These are phyloP conservation scores for Himalopsyche japonica DNA, from an alignment of 2,888 invertebrate genomes.

Conservation along the genomic window DNA sequence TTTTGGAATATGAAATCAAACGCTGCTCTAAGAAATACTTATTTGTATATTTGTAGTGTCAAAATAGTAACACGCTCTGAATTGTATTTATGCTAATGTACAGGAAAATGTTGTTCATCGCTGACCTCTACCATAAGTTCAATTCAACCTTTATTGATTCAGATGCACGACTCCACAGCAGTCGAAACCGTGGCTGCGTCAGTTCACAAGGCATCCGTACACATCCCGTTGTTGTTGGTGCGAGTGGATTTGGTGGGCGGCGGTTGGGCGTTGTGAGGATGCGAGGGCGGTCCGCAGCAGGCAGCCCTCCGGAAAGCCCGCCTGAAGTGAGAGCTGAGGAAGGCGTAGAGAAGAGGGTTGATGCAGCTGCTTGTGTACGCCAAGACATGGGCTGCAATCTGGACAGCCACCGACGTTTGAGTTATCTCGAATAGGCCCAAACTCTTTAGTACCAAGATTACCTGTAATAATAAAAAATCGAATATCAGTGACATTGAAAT, in stretches of 20 bases:
- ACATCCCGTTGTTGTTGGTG: constrained; percentile 68
- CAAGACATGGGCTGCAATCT: constrained; percentile 77
- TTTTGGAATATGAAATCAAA: too few relatives aligned
- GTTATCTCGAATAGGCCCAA: constrained; percentile 72
- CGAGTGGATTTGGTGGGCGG: constrained; percentile 70
- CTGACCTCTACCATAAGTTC: too few relatives aligned
- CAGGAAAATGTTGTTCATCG: too few relatives aligned
- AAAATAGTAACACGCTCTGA: too few relatives aligned
- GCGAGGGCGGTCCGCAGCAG: constrained; percentile 36
- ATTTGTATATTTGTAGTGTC: too few relatives aligned
- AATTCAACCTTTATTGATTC: not conserved
- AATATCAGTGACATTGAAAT: not conserved
- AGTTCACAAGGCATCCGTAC: constrained; percentile 52
- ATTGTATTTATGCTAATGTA: too few relatives aligned
- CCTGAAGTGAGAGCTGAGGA: constrained; percentile 91
- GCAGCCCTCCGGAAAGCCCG: constrained; percentile 77
- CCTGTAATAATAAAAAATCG: constrained; percentile 51
- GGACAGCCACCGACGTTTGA: constrained; percentile 70
- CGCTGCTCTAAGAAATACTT: too few relatives aligned
- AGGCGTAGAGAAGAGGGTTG: constrained; percentile 92
- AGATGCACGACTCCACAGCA: not conserved
- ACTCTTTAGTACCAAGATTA: constrained; percentile 80
- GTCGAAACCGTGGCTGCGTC: not conserved
- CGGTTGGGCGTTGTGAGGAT: constrained; percentile 49
- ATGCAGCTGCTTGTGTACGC: constrained; percentile 95